Base-by-base conservation (phyloP, 2,797 vertebrate genomes). In the Perdix hodgsoniae region DNA sequence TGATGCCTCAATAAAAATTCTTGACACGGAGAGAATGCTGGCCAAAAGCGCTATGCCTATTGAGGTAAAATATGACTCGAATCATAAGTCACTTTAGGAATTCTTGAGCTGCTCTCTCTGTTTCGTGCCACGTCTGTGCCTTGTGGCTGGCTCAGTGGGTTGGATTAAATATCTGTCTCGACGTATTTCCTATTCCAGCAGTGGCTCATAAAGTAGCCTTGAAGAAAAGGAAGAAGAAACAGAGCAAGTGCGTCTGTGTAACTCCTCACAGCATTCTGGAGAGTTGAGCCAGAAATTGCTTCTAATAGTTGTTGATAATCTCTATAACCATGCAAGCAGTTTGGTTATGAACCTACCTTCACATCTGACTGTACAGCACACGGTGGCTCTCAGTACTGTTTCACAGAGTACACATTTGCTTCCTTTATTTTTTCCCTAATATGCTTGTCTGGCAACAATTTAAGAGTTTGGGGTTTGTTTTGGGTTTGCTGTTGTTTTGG, bases 11-110 rank as follows among this genome's bases (percentile, higher is more conserved):
- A 99, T 99, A 96, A 99, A 99, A 97, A 99, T 99, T 91, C 98
- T 99, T 86, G 99, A 99, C 90, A 99, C 99, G 0, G 99, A 99
- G 80, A 98, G 99, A 90, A 99, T 99, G 99, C 90, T 99, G 96
- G 99, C 99, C 83, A 99, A 99, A 91, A 99, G 99, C 2, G 99
- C 99, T 70, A 99, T 99, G 99, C 99, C 99, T 3, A 99, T 99
- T 5, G 99, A 99, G 98, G 99, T 99, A 96, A 98, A 64, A 63
- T 42, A 80, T 65, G 9, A 17, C 21, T 56, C 50, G 45, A 9
- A 47, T 21, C 9, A 0, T 63, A 67, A 67, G 54, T 10, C 9
- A 3, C 24, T 79, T 19, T 44, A 15, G 59, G 47, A 74, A 19
- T 70, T 31, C 50, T 78, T 65, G 72, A 65, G 81, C 39, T 91